Conservation (phyloP, 2,797 vertebrate genomes). For the Poecilia gillii region DNA sequence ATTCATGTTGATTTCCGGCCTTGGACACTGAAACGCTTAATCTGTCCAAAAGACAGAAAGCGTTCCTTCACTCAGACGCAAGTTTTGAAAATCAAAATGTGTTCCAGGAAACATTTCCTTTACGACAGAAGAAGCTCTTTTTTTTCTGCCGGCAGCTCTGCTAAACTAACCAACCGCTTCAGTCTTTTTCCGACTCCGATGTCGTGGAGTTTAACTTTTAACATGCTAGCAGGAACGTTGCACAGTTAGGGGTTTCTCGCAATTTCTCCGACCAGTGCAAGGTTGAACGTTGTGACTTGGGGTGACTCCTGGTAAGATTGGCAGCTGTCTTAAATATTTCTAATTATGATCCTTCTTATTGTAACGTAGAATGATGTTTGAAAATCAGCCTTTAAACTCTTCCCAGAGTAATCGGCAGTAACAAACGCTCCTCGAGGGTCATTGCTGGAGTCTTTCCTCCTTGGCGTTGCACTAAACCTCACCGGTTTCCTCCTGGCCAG, state of each 20-base stretch:
- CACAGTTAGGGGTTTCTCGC: neutral
- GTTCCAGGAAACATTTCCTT: neutral
- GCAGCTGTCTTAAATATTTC: neutral
- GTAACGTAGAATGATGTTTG: neutral
- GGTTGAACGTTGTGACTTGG: neutral
- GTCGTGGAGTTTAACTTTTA: neutral
- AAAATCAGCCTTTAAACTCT: neutral
- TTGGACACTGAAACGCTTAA: neutral
- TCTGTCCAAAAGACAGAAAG: neutral
- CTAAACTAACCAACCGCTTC: neutral
- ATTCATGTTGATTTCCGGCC: neutral
- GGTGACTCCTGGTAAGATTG: neutral
- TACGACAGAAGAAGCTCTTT: neutral
- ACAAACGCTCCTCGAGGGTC: neutral
- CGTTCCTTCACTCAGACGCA: neutral
- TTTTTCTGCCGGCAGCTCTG: neutral
- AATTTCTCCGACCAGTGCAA: neutral
- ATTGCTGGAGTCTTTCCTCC: neutral
- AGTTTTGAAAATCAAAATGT: neutral
- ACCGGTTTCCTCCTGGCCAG: neutral
- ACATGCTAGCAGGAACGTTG: neutral
- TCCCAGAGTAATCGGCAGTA: neutral
- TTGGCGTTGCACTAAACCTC: neutral
- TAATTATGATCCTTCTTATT: neutral
- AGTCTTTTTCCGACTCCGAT: neutral